phyloP scores from a whole-genome alignment of 2,113 vertebrate genomes.

The Varanus komodoensis region DNA sequence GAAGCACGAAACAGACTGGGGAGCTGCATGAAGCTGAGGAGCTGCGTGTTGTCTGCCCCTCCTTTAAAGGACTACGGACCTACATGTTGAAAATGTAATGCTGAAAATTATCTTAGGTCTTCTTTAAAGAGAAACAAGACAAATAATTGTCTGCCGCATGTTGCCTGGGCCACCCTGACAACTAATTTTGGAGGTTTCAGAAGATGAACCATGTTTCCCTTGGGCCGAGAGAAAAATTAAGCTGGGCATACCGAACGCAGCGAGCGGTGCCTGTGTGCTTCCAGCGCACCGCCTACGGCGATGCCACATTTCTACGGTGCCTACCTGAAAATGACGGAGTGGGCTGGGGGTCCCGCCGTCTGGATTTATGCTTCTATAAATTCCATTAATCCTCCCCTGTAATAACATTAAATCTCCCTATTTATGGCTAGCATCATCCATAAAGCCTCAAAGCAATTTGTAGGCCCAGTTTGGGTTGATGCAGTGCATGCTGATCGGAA shows the following conservation, averaged over 20 bases:
- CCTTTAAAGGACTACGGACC: background rate
- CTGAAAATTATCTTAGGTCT: too few species aligned
- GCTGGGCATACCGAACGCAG: too few species aligned
- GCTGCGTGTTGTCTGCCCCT: background rate
- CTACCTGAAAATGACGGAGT: background rate
- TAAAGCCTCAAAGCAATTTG: constrained; percentile 29
- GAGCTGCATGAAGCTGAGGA: too few species aligned
- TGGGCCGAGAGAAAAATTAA: background rate
- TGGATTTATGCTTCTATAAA: constrained; percentile 34
- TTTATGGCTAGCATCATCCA: constrained; percentile 5
- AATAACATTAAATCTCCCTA: constrained; percentile 37
- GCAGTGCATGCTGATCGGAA: background rate
- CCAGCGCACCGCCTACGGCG: background rate
- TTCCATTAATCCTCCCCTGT: constrained; percentile 23
- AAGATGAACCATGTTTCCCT: background rate
- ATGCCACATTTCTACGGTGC: background rate
- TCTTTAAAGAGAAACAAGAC: too few species aligned
- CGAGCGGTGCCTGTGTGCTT: background rate
- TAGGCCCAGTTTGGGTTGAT: background rate
- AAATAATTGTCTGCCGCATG: too few species aligned
- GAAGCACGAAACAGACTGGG: too few species aligned
- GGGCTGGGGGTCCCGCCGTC: background rate
- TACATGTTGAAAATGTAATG: too few species aligned
- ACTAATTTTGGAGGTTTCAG: background rate
- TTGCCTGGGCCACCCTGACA: background rate